Evolutionary conservation across 2,797 vertebrate species (phyloP).

Genomic region (Synaphobranchus kaupii): DNA sequence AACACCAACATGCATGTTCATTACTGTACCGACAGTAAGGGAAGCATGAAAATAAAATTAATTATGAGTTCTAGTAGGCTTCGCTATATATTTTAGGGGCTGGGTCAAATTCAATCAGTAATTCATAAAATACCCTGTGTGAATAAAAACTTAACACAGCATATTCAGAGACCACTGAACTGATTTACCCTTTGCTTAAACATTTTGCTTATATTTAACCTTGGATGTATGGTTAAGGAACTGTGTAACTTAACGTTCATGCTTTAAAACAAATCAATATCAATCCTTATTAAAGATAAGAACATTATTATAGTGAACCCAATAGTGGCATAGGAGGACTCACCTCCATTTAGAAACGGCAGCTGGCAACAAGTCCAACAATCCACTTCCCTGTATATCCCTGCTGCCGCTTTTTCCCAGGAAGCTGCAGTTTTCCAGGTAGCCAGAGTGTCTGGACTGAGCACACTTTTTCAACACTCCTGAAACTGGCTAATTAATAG

Average conservation of each 20-base stretch:
- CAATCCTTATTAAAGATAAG: background rate
- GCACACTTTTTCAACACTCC: constrained; percentile 88
- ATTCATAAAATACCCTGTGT: background rate
- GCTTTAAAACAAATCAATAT: background rate
- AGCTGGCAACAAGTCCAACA: constrained; percentile 55
- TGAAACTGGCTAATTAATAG: constrained; percentile 98
- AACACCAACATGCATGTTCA: background rate
- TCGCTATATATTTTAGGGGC: background rate
- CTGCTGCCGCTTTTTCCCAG: constrained; percentile 83
- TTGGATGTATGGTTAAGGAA: background rate
- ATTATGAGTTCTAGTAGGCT: background rate
- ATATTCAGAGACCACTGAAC: background rate
- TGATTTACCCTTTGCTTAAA: background rate
- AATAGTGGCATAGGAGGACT: background rate
- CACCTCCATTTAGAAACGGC: constrained; percentile 13
- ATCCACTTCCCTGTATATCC: constrained; percentile 72
- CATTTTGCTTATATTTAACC: background rate
- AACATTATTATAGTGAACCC: background rate
- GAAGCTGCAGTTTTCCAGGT: constrained; percentile 83
- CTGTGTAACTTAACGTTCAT: background rate
- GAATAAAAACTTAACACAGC: background rate
- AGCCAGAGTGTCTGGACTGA: constrained; percentile 85
- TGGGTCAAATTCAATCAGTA: background rate
- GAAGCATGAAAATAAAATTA: background rate
- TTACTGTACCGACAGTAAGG: background rate